Evolutionary conservation across 1,140 invertebrate species (phyloP).

Genomic region (Drosophila tsacasi): DNA sequence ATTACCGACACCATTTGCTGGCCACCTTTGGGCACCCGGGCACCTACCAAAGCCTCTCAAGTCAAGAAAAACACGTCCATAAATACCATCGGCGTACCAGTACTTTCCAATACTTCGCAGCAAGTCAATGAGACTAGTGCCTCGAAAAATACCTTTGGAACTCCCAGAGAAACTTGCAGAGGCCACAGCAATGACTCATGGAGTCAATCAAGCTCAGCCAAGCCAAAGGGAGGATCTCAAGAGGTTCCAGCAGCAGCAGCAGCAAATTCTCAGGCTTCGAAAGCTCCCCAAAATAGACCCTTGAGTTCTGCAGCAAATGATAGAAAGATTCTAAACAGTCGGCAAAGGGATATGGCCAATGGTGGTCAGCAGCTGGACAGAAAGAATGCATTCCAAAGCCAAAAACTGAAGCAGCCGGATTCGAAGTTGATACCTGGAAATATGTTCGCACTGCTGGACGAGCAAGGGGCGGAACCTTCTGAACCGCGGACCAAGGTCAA

Average conservation of each 20-base stretch:
- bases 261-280: background rate
- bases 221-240: background rate
- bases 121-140: background rate
- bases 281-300: background rate
- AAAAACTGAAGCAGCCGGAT: background rate
- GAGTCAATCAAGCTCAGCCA: too few species aligned
- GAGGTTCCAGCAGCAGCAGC: too few species aligned
- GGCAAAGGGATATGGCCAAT: background rate
- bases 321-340: background rate
- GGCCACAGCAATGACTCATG: too few species aligned
- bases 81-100: too few species aligned
- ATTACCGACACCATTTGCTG: background rate
- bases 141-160: background rate
- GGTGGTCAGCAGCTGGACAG: accelerated
- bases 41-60: background rate
- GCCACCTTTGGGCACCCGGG: background rate
- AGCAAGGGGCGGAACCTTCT: background rate
- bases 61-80: background rate
- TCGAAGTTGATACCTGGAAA: background rate
- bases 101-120: background rate
- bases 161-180: accelerated
- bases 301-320: background rate
- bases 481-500: too few species aligned
- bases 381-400: background rate
- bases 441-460: conserved; percentile 1